Evolutionary conservation across 2,888 invertebrate species (phyloP).

Genomic region (Drosophila leonis): DNA sequence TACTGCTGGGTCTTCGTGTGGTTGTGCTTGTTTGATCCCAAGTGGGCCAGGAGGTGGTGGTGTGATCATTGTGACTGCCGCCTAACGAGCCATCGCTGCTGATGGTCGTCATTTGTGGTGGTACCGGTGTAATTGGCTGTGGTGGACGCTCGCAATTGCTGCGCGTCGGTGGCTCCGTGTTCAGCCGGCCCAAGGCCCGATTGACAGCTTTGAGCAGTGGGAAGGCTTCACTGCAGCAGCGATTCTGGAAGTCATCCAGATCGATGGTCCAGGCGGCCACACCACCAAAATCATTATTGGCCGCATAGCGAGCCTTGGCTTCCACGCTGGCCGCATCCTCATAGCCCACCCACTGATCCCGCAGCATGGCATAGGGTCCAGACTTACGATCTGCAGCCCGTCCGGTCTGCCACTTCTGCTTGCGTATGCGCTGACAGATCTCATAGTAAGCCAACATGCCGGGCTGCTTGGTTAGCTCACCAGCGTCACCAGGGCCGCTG

Average conservation of each 20-base stretch:
- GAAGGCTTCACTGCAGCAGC: slow-evolving; percentile 92
- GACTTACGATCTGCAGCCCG: slow-evolving; percentile 87
- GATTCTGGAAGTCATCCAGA: slow-evolving; percentile 94
- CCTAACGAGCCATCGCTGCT: slow-evolving; percentile 86
- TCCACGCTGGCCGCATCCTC: slow-evolving; percentile 92
- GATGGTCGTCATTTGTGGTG: slow-evolving; percentile 91
- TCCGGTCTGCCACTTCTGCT: slow-evolving; percentile 89
- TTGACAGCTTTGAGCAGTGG: slow-evolving; percentile 92
- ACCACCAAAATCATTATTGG: slow-evolving; percentile 91
- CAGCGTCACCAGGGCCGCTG: slow-evolving; percentile 91
- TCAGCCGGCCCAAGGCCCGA: slow-evolving; percentile 89
- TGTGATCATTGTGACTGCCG: slow-evolving; percentile 70
- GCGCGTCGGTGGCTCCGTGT: slow-evolving; percentile 86
- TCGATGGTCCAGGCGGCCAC: slow-evolving; percentile 95
- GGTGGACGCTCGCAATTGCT: slow-evolving; percentile 90
- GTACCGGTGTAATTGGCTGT: slow-evolving; percentile 90
- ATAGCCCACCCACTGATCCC: slow-evolving; percentile 95
- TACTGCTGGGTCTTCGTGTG: slow-evolving; percentile 46
- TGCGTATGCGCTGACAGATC: slow-evolving; percentile 90
- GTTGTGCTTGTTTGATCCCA: slow-evolving; percentile 72
- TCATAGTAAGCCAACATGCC: slow-evolving; percentile 96
- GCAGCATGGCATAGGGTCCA: slow-evolving; percentile 91
- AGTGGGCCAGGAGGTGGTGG: slow-evolving; percentile 80
- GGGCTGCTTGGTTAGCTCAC: slow-evolving; percentile 93
- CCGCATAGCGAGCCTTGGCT: slow-evolving; percentile 91